Evolutionary conservation across 2,888 invertebrate genomes (phyloP).

Genomic region (Sinhomidia bicolor): DNA sequence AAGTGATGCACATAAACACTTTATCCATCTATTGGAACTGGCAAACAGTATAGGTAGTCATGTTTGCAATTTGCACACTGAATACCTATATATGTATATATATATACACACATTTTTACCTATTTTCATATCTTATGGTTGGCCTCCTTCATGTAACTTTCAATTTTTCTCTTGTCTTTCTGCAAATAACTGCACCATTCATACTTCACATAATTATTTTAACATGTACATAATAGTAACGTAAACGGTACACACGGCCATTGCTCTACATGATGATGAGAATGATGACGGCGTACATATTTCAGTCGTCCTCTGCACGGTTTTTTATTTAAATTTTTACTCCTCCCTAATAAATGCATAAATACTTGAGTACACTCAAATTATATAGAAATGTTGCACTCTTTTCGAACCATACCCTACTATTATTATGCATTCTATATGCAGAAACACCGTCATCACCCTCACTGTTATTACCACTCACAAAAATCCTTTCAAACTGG

Average conservation of each 20-base stretch:
- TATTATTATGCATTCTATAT: slow-evolving; percentile 27
- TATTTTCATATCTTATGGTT: too few species aligned
- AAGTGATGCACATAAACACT: neutral
- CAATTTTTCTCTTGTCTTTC: neutral
- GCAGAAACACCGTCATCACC: slow-evolving; percentile 27
- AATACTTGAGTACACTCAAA: neutral
- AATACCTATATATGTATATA: neutral
- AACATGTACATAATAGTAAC: too few species aligned
- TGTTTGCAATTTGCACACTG: slow-evolving; percentile 14
- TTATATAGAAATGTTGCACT: neutral
- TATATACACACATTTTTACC: neutral
- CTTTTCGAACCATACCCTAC: neutral
- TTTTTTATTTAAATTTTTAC: neutral
- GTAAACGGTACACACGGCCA: slow-evolving; percentile 29
- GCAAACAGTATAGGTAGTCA: neutral
- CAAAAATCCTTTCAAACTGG: neutral
- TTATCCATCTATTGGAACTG: neutral
- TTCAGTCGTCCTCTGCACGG: neutral
- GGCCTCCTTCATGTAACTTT: neutral
- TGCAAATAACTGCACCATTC: neutral
- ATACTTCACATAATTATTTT: neutral
- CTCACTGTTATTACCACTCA: neutral
- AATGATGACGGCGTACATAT: neutral
- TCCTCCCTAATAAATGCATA: neutral
- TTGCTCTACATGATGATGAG: slow-evolving; percentile 14